These are phyloP conservation scores for Atherix ibis DNA, from an alignment of 2,888 invertebrate species.

Conservation along the genomic window DNA sequence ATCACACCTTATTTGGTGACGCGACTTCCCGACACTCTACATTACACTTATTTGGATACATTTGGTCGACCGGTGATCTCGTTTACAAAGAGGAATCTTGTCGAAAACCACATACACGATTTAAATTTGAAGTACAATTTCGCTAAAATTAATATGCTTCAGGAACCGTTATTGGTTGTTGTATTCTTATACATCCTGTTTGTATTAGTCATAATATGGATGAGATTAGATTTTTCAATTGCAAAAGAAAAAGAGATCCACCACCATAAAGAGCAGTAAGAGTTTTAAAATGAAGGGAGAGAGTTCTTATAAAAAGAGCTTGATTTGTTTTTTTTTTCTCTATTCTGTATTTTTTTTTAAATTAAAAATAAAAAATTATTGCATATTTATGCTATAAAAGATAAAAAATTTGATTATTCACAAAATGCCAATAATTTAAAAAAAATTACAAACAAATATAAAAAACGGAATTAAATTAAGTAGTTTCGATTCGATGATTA, in stretches of 20 bases:
- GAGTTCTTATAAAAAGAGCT: background rate
- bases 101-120: conserved; percentile 92
- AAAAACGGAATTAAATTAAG: too few species aligned
- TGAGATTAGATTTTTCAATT: conserved; percentile 91
- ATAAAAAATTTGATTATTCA: too few species aligned
- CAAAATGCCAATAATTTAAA: too few species aligned
- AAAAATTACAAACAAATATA: too few species aligned
- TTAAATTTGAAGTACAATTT: conserved; percentile 82
- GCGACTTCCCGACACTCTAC: conserved; percentile 55
- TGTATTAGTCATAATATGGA: conserved; percentile 80
- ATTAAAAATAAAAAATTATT: background rate
- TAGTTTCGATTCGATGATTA: too few species aligned
- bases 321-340: conserved; percentile 1
- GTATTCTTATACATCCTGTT: conserved; percentile 81
- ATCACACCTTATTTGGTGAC: conserved; percentile 67
- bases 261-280: conserved; percentile 32
- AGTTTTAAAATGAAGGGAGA: conserved; percentile 17
- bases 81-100: conserved; percentile 68
- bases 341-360: background rate
- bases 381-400: too few species aligned
- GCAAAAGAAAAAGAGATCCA: conserved; percentile 45
- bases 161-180: conserved; percentile 84
- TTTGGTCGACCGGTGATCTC: conserved; percentile 80
- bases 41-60: conserved; percentile 90
- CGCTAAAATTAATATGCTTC: conserved; percentile 69